Base-by-base conservation (phyloP, 1,140 invertebrate genomes). In the Caenorhabditis remanei region DNA sequence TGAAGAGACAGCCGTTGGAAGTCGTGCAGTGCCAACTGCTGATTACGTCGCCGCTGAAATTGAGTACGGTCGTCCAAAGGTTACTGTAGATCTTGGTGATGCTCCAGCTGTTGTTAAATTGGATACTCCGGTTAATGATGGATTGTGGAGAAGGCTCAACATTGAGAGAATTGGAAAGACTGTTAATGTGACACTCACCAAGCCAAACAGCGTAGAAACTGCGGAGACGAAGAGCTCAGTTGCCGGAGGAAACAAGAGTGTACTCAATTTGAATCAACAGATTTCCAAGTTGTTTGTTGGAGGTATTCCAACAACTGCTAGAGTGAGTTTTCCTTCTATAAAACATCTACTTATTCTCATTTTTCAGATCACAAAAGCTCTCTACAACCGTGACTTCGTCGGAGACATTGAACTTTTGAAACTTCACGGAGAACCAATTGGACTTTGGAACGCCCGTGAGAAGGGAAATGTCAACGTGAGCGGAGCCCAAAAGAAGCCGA, bases 41-140 rank as follows among this genome's bases (percentile, higher is more conserved):
- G 98, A 99, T 92, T 99, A 96, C 92, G 95, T 99, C 94, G 96
- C 96, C 13, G 91, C 99, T n/a, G 95, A 97, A 92, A 94, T 99
- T 40, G 95, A 96, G 92, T 95, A 96, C 92, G 97, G 97, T 9
- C 96, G 96, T 92, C 96, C 96, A 0, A 95, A 96, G 46, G 94
- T 98, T 16, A 95, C 95, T 24, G 95, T 97, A 88, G 96, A 99
- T 92, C 94, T 99, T 61, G 98, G 98, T 21, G 96, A 96, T 88
- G 96, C 96, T 24, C 94, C 95, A 0, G 95, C 95, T 50, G 94
- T 94, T 87, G 95, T 97, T 58, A 95, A 95, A 40, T 95, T 94
- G 88, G 94, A 95, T 67, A 89, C 85, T 9, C 88, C 85, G 82
- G 90, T 87, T 7, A 67, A 56, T 85, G 93, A 97, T 91, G 94